Base-by-base conservation (phyloP, 2,888 invertebrate genomes). In the Deroplatys truncata region DNA sequence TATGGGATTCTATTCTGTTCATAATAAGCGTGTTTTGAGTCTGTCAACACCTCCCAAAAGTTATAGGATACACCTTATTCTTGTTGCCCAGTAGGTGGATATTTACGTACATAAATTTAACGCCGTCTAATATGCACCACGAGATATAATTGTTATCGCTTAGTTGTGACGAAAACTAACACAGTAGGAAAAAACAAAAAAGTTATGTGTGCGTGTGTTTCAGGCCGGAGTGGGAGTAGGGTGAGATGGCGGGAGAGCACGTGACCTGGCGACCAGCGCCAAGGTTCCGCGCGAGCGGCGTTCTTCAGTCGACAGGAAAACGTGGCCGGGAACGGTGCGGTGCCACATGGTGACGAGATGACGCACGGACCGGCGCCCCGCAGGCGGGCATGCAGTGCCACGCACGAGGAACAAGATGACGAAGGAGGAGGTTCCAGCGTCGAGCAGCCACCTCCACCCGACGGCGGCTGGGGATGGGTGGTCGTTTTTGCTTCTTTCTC, bases 391-490 rank as follows among this genome's bases (percentile, higher is more conserved):
- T 56, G 56, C 85, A 49, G 82, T 56, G 83, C 89, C 89, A 84
- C 28, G 16, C 31, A 83, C 82, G n/a, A 72, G 43, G 87, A 49
- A 13, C 15, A 31, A 84, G 49, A 31, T 29, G 20, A 20, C 49
- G 31, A 82, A 16, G 29, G 25, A 29, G 16, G 28, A 28, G 84
- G 28, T 84, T 83, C 84, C 85, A 72, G n/a, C 28, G 35, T 20
- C 49, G 25, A 84, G 28, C 88, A 84, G 25, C 84, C 91, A 35
- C 93, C 96, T 90, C 97, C 97, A 28, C 98, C 98, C 0, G 98
- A 98, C 92, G 98, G 98, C 0, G 98, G 98, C 20, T 98, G 98
- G 98, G 98, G 98, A 0, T 98, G 98, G 98, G 95, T 97, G 94
- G 97, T 98, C 88, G 98, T 98, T 89, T 97, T 98, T 92, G 98